phyloP scores from a whole-genome alignment of 1,140 invertebrate genomes.

The Atta texana region DNA sequence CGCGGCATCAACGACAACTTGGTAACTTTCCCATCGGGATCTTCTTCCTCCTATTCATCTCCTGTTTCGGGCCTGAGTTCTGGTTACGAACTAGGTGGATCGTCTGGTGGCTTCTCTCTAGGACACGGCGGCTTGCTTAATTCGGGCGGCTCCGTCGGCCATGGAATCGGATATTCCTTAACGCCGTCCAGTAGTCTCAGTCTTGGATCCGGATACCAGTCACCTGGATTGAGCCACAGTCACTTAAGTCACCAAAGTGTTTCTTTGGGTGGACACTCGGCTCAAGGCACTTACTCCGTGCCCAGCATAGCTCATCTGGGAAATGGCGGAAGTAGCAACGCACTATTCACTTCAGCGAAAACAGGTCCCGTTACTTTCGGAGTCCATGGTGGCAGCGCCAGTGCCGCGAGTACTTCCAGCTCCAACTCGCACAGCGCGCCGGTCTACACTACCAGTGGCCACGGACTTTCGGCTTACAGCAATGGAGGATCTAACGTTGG shows the following conservation, averaged over 20 bases:
- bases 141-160: constrained; percentile 66
- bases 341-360: constrained; percentile 76
- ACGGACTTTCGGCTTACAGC: constrained; percentile 73
- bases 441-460: constrained; percentile 64
- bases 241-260: constrained; percentile 54
- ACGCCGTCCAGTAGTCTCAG: constrained; percentile 51
- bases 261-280: constrained; percentile 66
- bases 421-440: constrained; percentile 14
- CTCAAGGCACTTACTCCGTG: constrained; percentile 65
- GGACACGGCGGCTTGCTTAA: constrained; percentile 50
- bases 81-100: constrained; percentile 61
- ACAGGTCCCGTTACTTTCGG: constrained; percentile 83
- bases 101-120: constrained; percentile 55
- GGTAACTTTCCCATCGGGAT: constrained; percentile 67
- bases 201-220: constrained; percentile 71
- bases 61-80: constrained; percentile 49
- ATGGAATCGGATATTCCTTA: constrained; percentile 72
- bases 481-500: constrained; percentile 60
- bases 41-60: constrained; percentile 68
- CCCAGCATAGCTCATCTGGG: constrained; percentile 42
- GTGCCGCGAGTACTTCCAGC: background rate
- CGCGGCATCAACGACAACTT: constrained; percentile 80
- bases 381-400: constrained; percentile 38
- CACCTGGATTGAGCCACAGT: constrained; percentile 70
- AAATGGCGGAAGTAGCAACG: constrained; percentile 51